These are phyloP conservation scores for Lytechinus variegatus DNA, from an alignment of 35 echinoderm and acorn worm genomes.

Conservation along the genomic window DNA sequence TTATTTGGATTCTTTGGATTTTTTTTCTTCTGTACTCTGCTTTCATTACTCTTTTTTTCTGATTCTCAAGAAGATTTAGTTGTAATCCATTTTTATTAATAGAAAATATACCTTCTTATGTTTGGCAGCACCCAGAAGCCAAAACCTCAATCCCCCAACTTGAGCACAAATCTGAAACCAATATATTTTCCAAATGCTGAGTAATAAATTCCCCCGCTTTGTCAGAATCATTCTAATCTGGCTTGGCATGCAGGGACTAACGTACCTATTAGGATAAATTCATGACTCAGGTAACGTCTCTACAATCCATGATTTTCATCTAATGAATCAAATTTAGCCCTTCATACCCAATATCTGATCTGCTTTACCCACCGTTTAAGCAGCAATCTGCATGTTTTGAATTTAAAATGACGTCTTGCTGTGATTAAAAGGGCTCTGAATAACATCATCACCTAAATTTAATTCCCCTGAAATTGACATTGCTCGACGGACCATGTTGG, in stretches of 20 bases:
- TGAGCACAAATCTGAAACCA: not conserved
- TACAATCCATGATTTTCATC: not conserved
- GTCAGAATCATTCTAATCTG: conserved; percentile 13
- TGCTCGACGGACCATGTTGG: not conserved
- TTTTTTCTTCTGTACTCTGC: not conserved
- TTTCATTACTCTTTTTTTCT: not conserved
- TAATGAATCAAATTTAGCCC: conserved; percentile 19
- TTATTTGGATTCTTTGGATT: not conserved
- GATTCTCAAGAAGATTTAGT: not conserved
- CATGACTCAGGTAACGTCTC: not conserved
- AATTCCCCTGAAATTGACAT: conserved; percentile 1
- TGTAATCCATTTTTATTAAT: not conserved
- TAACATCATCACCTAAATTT: conserved; percentile 13
- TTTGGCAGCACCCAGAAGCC: conserved; percentile 4
- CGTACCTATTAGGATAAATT: conserved; percentile 4
- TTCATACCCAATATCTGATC: not conserved
- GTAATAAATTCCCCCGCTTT: conserved; percentile 18
- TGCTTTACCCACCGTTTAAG: not conserved
- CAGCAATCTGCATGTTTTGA: not conserved
- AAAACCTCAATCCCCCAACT: not conserved
- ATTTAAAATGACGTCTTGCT: not conserved
- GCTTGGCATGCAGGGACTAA: not conserved
- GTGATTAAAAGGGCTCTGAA: not conserved
- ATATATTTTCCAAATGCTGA: conserved; percentile 13
- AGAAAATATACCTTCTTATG: not conserved